phyloP scores from a whole-genome alignment of 2,113 vertebrate species.

The Porphyrio hochstetteri region DNA sequence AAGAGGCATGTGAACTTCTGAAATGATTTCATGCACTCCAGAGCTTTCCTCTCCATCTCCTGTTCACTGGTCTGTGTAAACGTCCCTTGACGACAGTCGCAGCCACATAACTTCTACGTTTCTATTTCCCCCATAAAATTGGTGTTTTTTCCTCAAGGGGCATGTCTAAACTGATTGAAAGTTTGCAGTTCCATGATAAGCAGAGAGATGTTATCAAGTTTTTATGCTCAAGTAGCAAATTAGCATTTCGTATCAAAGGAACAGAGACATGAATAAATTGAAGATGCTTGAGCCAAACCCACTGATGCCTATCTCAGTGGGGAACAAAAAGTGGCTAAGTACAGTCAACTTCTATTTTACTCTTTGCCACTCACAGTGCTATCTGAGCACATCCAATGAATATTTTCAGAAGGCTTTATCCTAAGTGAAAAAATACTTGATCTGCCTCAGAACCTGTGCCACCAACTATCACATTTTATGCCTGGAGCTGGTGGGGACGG shows the following conservation, averaged over 20 bases:
- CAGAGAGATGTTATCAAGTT: constrained; percentile 56
- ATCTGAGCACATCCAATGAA: not conserved
- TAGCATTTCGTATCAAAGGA: constrained; percentile 69
- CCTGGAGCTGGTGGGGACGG: not conserved
- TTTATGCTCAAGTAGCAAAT: constrained; percentile 59
- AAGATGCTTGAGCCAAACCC: constrained; percentile 47
- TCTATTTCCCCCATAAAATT: constrained; percentile 24
- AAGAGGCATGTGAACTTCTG: not conserved
- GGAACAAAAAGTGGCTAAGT: constrained; percentile 20
- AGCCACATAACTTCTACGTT: not conserved
- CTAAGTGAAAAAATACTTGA: not conserved
- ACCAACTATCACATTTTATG: not conserved
- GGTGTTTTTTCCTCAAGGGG: not conserved
- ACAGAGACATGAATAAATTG: constrained; percentile 21
- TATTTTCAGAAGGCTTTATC: not conserved
- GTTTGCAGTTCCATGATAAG: constrained; percentile 44
- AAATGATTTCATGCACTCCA: not conserved
- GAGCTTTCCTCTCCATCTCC: not conserved
- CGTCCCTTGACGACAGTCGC: not conserved
- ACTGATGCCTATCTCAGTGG: constrained; percentile 32
- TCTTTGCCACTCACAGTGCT: not conserved
- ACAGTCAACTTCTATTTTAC: not conserved
- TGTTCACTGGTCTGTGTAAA: not conserved
- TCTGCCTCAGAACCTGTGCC: not conserved
- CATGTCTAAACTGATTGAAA: constrained; percentile 11